Conservation (phyloP, 2,113 vertebrate genomes). For the Oreochromis aureus region DNA sequence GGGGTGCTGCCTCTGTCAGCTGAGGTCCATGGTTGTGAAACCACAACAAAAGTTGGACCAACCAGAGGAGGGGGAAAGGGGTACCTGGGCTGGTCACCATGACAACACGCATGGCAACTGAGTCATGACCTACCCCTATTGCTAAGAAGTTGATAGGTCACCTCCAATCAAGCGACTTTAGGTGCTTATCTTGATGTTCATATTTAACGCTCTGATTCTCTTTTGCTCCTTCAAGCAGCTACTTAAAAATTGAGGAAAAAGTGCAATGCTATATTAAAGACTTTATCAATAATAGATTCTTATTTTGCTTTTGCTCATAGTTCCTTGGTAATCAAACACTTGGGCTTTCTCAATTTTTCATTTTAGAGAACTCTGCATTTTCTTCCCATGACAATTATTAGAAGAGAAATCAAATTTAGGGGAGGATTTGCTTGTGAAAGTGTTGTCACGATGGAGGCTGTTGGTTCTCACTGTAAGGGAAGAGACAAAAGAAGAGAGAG, state of each 20-base stretch:
- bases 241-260: slow-evolving; percentile 18
- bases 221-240: slow-evolving; percentile 30
- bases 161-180: slow-evolving; percentile 50
- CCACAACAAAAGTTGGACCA: slow-evolving; percentile 70
- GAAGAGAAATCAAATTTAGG: slow-evolving; percentile 8
- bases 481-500: slow-evolving; percentile 37
- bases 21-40: slow-evolving; percentile 72
- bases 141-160: slow-evolving; percentile 59
- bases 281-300: slow-evolving; percentile 31
- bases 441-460: slow-evolving; percentile 19
- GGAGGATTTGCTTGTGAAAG: slow-evolving; percentile 9
- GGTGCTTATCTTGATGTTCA: slow-evolving; percentile 50
- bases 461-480: slow-evolving; percentile 41
- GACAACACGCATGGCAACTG: slow-evolving; percentile 80
- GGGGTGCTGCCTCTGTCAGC: slow-evolving; percentile 71
- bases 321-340: slow-evolving; percentile 19
- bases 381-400: slow-evolving; percentile 48
- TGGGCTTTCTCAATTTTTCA: slow-evolving; percentile 28
- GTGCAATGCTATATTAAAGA: slow-evolving; percentile 20
- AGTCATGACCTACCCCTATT: slow-evolving; percentile 79
- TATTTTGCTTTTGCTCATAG: slow-evolving; percentile 50
- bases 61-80: slow-evolving; percentile 75
- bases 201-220: slow-evolving; percentile 15
- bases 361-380: slow-evolving; percentile 21
- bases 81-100: slow-evolving; percentile 76